Evolutionary conservation across 1,140 invertebrate species (phyloP), one percentile per base, ranked within the genome.

Genomic region (Octopus sinensis): DNA sequence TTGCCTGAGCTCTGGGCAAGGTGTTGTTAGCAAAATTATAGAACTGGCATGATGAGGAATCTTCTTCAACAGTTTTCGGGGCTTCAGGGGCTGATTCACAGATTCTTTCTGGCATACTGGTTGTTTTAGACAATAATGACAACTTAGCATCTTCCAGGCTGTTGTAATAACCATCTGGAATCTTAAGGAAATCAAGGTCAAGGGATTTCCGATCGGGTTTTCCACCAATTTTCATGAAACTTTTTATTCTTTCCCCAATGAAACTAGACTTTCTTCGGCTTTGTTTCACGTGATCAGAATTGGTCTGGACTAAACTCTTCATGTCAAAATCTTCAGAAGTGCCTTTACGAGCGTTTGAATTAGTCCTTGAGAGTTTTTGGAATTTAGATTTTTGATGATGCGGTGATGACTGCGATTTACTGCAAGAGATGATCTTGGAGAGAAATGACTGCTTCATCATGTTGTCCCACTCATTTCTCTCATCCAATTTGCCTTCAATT

Each of bases 11-110:
- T 53, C 86, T 81, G n/a, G 88, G 88, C 76, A 89, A 56, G 0
- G 88, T 88, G 83, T 85, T 87, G 79, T 85, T 88, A 5, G 23
- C 83, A 84, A 87, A 88, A 71, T 85, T 86, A 83, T 88, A 88
- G 82, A 88, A 88, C n/a, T 86, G 84, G 4, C 87, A 88, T 6
- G 5, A 10, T 6, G 17, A n/a, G 0, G 30, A 13, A 6, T 73
- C 68, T 13, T 73, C 68, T 6, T 7, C 30, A 6, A n/a, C 30
- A 13, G 17, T 23, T 17, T 87, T 87, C 23, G 88, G 86, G 17
- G 88, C 80, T 23, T 79, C 84, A 62, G 76, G 84, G 79, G 75
- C 85, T 79, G 79, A 82, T 53, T 62, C 52, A 13, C 23, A 23
- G 51, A 62, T 54, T 79, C 84, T 83, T 79, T 86, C 85, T 54